phyloP scores from a whole-genome alignment of 2,113 vertebrate species.

The Tyto alba region DNA sequence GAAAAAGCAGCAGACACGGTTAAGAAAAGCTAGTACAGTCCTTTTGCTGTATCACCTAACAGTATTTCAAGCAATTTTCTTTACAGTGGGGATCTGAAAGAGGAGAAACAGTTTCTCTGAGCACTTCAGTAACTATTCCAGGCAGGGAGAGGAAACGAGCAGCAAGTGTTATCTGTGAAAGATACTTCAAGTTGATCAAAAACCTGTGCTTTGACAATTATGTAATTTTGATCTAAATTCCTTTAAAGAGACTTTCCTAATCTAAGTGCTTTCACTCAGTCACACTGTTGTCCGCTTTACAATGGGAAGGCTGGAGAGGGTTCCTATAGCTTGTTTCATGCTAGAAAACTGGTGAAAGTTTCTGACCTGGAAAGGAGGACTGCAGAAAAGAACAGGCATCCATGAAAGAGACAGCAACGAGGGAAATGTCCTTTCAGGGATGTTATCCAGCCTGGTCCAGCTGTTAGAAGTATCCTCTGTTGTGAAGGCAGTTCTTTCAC shows the following conservation, averaged over 20 bases:
- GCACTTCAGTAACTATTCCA: background rate
- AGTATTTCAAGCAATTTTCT: background rate
- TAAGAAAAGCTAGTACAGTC: background rate
- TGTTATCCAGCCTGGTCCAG: background rate
- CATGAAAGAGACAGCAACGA: background rate
- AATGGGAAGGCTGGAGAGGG: background rate
- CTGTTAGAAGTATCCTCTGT: accelerated
- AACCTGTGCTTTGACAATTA: background rate
- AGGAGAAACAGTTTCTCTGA: background rate
- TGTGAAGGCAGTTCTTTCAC: background rate
- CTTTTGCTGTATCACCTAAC: background rate
- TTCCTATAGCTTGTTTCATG: background rate
- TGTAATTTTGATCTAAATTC: background rate
- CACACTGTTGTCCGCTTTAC: background rate
- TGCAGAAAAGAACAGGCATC: background rate
- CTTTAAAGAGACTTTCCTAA: background rate
- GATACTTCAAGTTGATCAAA: background rate
- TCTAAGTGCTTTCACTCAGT: background rate
- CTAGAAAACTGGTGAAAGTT: background rate
- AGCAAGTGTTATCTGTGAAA: background rate
- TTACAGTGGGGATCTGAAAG: background rate
- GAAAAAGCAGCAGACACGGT: background rate
- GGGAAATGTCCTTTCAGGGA: background rate
- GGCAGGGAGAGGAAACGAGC: background rate
- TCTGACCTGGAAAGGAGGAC: background rate